Percentiles rank a stretch among this genome's conserved stretches.
phyloP scores from a whole-genome alignment of 1,140 invertebrate species.

The Pseudoatta argentina region DNA sequence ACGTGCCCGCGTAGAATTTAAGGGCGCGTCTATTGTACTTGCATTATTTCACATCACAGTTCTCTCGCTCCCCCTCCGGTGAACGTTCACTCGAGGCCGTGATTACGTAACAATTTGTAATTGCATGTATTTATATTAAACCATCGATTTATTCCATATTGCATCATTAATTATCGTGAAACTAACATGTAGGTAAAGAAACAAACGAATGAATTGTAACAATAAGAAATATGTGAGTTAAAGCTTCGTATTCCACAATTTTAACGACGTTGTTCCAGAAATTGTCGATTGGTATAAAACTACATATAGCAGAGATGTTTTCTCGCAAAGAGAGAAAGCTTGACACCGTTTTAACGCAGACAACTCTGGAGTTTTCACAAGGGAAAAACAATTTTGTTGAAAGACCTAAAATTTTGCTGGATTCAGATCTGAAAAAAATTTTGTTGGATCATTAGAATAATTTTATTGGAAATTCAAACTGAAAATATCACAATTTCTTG shows the following conservation, averaged over 20 bases:
- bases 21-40: conserved; percentile 13
- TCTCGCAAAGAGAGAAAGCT: not conserved
- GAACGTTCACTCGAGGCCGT: not conserved
- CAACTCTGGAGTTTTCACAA: not conserved
- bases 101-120: conserved; percentile 35
- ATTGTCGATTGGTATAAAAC: conserved; percentile 4
- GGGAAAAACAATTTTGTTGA: too few relatives aligned
- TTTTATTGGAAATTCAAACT: too few relatives aligned
- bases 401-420: too few relatives aligned
- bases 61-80: not conserved
- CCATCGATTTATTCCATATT: not conserved
- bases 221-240: too few relatives aligned
- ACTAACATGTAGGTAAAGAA: not conserved
- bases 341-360: too few relatives aligned
- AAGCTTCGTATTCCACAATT: not conserved
- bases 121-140: conserved; percentile 38
- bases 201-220: not conserved
- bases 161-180: conserved; percentile 14
- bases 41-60: conserved; percentile 4
- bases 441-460: too few relatives aligned
- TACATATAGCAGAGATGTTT: not conserved
- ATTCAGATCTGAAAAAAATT: too few relatives aligned
- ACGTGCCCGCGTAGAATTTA: conserved; percentile 31
- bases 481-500: too few relatives aligned
- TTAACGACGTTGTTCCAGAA: not conserved